phyloP scores from a whole-genome alignment of 1,140 invertebrate genomes.

The Eulimnadia texana region DNA sequence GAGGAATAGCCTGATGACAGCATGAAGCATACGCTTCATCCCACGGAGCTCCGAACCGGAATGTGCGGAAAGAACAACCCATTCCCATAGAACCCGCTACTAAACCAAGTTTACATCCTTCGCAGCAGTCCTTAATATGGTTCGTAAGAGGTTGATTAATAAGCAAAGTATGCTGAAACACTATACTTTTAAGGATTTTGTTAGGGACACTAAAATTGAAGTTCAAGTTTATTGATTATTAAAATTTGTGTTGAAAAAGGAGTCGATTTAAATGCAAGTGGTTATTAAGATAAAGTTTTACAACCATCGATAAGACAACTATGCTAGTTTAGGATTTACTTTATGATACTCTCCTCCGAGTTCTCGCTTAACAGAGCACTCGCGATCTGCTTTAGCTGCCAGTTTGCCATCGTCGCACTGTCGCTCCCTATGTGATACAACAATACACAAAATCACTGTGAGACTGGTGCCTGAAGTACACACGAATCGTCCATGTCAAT shows the following conservation, averaged over 20 bases:
- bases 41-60: constrained; percentile 36
- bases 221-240: too few species aligned
- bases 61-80: constrained; percentile 32
- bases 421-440: constrained; percentile 19
- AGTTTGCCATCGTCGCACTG: constrained; percentile 34
- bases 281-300: too few species aligned
- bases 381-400: constrained; percentile 31
- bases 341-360: constrained; percentile 29
- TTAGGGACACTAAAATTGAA: too few species aligned
- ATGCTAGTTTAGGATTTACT: constrained; percentile 10
- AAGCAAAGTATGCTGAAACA: constrained; percentile 6
- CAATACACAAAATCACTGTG: not conserved
- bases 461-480: not conserved
- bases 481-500: not conserved
- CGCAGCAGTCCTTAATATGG: constrained; percentile 35
- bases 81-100: constrained; percentile 32
- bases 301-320: not conserved
- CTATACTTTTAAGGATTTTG: too few species aligned
- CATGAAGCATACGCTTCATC: constrained; percentile 38
- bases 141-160: not conserved
- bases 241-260: too few species aligned
- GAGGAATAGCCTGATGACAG: constrained; percentile 29
- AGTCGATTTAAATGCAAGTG: too few species aligned
- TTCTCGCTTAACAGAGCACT: constrained; percentile 25
- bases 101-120: constrained; percentile 38